phyloP scores from a whole-genome alignment of 2,113 vertebrate genomes.

The Seriola dumerili region DNA sequence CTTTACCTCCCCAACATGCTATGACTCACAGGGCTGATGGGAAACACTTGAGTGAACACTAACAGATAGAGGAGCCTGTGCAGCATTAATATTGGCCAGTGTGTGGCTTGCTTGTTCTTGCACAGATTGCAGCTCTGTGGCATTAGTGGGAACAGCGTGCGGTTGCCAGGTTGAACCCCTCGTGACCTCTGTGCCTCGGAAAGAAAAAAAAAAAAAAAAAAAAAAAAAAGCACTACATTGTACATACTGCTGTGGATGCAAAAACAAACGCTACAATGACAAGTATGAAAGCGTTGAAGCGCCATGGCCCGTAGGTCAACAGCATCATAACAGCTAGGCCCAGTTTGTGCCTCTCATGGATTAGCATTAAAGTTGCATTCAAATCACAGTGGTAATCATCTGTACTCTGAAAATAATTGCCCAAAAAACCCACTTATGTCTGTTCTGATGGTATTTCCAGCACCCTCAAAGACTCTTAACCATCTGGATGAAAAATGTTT shows the following conservation, averaged over 20 bases:
- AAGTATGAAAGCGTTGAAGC: constrained; percentile 23
- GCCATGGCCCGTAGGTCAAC: constrained; percentile 8
- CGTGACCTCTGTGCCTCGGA: constrained; percentile 53
- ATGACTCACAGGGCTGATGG: constrained; percentile 47
- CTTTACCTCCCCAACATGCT: constrained; percentile 89
- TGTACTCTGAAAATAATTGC: not conserved
- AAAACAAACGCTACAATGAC: constrained; percentile 39
- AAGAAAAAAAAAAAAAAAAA: not conserved
- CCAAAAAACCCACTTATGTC: not conserved
- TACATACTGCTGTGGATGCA: constrained; percentile 51
- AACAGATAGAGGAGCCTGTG: not conserved
- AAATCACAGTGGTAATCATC: not conserved
- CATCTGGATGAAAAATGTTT: not conserved
- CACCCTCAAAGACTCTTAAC: not conserved
- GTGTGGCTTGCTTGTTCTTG: constrained; percentile 33
- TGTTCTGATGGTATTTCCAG: not conserved
- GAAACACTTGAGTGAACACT: not conserved
- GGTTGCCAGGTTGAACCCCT: constrained; percentile 41
- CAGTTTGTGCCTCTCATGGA: constrained; percentile 34
- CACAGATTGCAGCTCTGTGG: constrained; percentile 31
- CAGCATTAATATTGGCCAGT: not conserved
- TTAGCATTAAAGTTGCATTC: not conserved
- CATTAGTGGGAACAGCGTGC: constrained; percentile 12
- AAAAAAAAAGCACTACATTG: constrained; percentile 35
- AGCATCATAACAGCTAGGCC: constrained; percentile 23